Percentiles rank a stretch among this genome's conserved stretches.
These are phyloP conservation scores for Gobionotothen gibberifrons DNA, from an alignment of 2,797 vertebrate species.

Conservation along the genomic window DNA sequence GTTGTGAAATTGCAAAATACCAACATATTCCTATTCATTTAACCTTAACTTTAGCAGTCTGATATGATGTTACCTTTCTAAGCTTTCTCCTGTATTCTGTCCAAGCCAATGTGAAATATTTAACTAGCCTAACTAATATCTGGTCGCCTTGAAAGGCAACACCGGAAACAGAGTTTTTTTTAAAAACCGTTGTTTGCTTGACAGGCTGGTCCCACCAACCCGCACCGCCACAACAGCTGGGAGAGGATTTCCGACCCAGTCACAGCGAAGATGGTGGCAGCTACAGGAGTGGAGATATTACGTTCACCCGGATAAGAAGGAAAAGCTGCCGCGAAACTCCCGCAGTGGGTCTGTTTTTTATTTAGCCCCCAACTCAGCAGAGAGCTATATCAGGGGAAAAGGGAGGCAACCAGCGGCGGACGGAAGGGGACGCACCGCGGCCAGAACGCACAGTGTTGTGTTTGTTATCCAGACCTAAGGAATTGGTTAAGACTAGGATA, in stretches of 20 bases:
- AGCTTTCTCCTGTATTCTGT: background rate
- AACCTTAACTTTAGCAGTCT: no score
- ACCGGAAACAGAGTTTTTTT: slow-evolving; percentile 57
- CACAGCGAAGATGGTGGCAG: slow-evolving; percentile 77
- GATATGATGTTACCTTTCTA: background rate
- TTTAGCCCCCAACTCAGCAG: slow-evolving; percentile 40
- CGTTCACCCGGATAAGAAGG: slow-evolving; percentile 55
- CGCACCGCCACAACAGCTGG: slow-evolving; percentile 76
- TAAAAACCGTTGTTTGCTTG: slow-evolving; percentile 18
- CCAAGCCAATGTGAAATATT: background rate
- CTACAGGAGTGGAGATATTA: slow-evolving; percentile 34
- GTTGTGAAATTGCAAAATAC: no score
- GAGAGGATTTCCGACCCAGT: slow-evolving; percentile 76
- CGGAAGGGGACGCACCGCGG: slow-evolving; percentile 78
- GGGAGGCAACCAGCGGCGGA: slow-evolving; percentile 73
- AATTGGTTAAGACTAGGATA: slow-evolving; percentile 48
- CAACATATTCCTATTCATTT: no score
- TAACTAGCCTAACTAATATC: background rate
- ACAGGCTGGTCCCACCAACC: slow-evolving; percentile 54
- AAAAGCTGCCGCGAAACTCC: slow-evolving; percentile 19
- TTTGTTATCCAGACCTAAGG: slow-evolving; percentile 62
- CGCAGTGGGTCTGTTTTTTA: slow-evolving; percentile 10
- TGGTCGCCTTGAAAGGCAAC: background rate
- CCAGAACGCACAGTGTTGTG: slow-evolving; percentile 66
- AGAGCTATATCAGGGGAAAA: slow-evolving; percentile 38